Evolutionary conservation across 2,113 vertebrate species (phyloP).

Genomic region (Clinocottus analis): DNA sequence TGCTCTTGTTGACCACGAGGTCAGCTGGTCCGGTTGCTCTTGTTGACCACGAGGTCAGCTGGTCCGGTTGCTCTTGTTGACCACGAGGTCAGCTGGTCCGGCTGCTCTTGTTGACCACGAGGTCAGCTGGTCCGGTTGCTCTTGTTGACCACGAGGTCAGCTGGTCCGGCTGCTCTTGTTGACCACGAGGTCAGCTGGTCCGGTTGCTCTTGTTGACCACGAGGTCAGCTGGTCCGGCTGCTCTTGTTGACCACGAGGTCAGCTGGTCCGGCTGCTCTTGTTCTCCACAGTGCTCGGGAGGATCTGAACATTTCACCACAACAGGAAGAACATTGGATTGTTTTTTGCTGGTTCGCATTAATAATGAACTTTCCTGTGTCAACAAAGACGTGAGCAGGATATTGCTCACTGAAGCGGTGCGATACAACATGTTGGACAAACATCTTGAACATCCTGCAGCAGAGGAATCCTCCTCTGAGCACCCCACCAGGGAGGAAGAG

Average conservation of each 20-base stretch:
- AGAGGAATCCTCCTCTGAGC: slow-evolving; percentile 6
- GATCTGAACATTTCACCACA: slow-evolving; percentile 18
- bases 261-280: too few species aligned
- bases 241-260: slow-evolving; percentile 12
- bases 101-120: too few species aligned
- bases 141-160: slow-evolving; percentile 17
- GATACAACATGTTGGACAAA: slow-evolving; percentile 3
- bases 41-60: too few species aligned
- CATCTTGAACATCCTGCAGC: background rate
- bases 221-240: slow-evolving; percentile 21
- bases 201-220: slow-evolving; percentile 15
- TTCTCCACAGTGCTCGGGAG: slow-evolving; percentile 7
- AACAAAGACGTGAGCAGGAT: background rate
- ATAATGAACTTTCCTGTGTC: slow-evolving; percentile 30
- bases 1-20: slow-evolving; percentile 15
- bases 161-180: too few species aligned
- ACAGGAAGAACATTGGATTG: slow-evolving; percentile 18
- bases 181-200: too few species aligned
- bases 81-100: slow-evolving; percentile 13
- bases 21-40: slow-evolving; percentile 19
- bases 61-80: slow-evolving; percentile 21
- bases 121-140: too few species aligned
- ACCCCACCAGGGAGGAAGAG: too few species aligned
- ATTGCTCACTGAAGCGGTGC: background rate
- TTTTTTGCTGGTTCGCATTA: slow-evolving; percentile 24